Base-by-base conservation (phyloP, 2,113 vertebrate species). In the Noctilio leporinus region DNA sequence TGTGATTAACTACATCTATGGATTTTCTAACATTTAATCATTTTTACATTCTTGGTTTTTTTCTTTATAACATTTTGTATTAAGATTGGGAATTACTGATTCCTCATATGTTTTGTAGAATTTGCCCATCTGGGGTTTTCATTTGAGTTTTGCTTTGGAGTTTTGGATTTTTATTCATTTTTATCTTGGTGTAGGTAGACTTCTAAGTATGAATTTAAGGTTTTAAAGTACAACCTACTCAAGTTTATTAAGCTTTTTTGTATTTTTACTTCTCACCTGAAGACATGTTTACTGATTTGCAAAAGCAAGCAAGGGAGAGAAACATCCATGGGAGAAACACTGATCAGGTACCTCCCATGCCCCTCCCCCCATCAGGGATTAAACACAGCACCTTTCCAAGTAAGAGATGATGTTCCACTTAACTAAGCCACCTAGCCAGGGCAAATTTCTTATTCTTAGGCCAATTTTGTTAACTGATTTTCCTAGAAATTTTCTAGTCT, bases 11-110 rank as follows among this genome's bases (percentile, higher is more conserved):
- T 89, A 93, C 73, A 91, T 77, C 92, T 77, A 73, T 5, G 12
- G n/a, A 55, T 92, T 87, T 96, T 86, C 84, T 93, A 91, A 93
- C 65, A 70, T 92, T 95, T 65, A 92, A 84, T 84, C 80, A 75
- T 69, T 45, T 88, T 92, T 51, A 75, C 16, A 67, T 92, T 95
- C 47, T 72, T 75, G 28, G 16, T 35, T 8, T 22, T 80, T 45
- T 28, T 88, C 91, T 15, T 43, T 30, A 12, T 38, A 89, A 73
- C 30, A 92, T 59, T 87, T n/a, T 86, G 19, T 89, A 2, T 86
- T 86, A 67, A 82, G 22, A 78, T 10, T 38, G 10, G 10, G 19
- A 92, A 89, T 82, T 45, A 82, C 0, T 51, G 22, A 84, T 28
- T 88, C 53, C 19, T 91, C 26, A 3, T 16, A 30, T 67, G 4